Evolutionary conservation across 2,797 vertebrate genomes (phyloP).

Genomic region (Tenualosa thibaudeaui): DNA sequence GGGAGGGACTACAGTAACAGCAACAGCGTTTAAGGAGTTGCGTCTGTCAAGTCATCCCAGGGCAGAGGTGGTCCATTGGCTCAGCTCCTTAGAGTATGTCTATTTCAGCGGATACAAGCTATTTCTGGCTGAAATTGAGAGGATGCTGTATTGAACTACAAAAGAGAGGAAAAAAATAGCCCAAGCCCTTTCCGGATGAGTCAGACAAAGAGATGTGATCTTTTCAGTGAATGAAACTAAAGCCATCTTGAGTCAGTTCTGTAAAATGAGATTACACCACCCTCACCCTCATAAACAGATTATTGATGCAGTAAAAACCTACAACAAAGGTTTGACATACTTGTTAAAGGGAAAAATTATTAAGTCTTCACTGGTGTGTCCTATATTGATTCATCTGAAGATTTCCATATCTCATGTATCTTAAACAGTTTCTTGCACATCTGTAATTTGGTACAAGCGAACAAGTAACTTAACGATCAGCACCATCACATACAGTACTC

Average conservation of each 20-base stretch:
- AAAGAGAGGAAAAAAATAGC: neutral
- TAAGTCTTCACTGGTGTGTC: neutral
- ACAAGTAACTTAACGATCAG: neutral
- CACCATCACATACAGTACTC: too few species aligned
- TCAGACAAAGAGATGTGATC: neutral
- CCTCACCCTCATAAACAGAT: neutral
- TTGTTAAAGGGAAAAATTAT: neutral
- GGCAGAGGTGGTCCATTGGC: neutral
- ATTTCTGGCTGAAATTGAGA: slow-evolving; percentile 22
- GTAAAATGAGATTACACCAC: neutral
- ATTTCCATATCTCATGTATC: neutral
- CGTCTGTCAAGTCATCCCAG: slow-evolving; percentile 10
- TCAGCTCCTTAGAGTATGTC: neutral
- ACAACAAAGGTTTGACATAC: neutral
- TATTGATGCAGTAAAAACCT: slow-evolving; percentile 23
- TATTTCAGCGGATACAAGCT: neutral
- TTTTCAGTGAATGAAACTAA: neutral
- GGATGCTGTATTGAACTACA: slow-evolving; percentile 15
- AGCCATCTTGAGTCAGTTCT: neutral
- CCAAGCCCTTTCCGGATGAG: slow-evolving; percentile 20
- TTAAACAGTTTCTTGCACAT: neutral
- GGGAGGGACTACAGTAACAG: neutral
- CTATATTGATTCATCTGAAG: neutral
- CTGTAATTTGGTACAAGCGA: neutral
- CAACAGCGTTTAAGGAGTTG: neutral